Conservation (phyloP, 2,797 vertebrate genomes). For the Sebastes minor region DNA sequence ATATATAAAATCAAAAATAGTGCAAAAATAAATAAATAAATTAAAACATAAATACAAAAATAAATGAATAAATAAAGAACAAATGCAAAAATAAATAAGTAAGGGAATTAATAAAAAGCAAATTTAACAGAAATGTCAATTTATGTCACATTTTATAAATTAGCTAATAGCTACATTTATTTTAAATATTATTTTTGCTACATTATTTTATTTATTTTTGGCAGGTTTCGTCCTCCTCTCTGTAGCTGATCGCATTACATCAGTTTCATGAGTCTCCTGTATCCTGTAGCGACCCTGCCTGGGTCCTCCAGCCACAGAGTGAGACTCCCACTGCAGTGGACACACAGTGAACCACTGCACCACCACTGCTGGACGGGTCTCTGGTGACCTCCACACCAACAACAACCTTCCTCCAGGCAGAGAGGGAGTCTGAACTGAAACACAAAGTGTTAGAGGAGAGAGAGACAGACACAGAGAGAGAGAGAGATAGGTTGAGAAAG, state of each 20-base stretch:
- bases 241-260: background rate
- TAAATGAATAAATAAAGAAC: too few relatives aligned
- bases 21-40: too few relatives aligned
- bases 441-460: background rate
- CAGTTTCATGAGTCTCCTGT: background rate
- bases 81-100: too few relatives aligned
- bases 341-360: background rate
- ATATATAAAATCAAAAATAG: too few relatives aligned
- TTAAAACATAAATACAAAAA: too few relatives aligned
- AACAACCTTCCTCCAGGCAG: conserved; percentile 32
- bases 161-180: too few relatives aligned
- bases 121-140: too few relatives aligned
- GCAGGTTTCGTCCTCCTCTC: background rate
- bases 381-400: conserved; percentile 16
- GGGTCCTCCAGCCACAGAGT: background rate
- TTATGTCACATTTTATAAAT: too few relatives aligned
- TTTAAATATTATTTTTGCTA: too few relatives aligned
- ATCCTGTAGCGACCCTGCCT: background rate
- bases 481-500: background rate
- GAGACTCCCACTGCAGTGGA: background rate
- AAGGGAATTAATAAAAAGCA: too few relatives aligned
- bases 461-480: background rate
- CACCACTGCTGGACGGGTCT: background rate
- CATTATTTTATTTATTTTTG: too few relatives aligned
- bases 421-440: background rate